phyloP scores from a whole-genome alignment of 2,888 invertebrate genomes.

The Volucella bombylans region DNA sequence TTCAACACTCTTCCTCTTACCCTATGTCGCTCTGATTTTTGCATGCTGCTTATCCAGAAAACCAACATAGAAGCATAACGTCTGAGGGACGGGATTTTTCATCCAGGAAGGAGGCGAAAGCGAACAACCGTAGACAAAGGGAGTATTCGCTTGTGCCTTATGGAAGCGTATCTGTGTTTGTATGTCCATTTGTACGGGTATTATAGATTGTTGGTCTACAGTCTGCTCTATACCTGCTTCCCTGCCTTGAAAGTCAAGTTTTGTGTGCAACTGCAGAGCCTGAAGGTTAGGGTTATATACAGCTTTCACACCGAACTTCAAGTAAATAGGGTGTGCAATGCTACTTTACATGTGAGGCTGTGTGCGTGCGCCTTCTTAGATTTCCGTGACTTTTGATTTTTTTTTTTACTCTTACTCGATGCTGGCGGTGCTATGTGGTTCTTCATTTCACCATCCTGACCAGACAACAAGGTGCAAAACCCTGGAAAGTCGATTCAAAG shows the following conservation, averaged over 20 bases:
- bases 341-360: not conserved
- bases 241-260: constrained; percentile 11
- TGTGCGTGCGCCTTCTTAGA: constrained; percentile 39
- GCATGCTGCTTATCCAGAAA: constrained; percentile 42
- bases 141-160: constrained; percentile 54
- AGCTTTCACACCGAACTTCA: constrained; percentile 15
- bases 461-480: constrained; percentile 18
- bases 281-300: constrained; percentile 72
- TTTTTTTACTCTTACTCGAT: constrained; percentile 35
- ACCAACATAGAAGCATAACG: constrained; percentile 6
- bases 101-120: constrained; percentile 58
- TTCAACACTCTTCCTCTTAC: not conserved
- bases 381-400: constrained; percentile 67
- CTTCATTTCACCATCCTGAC: constrained; percentile 20
- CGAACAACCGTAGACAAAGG: constrained; percentile 54
- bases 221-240: constrained; percentile 2
- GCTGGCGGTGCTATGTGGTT: not conserved
- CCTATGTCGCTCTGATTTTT: constrained; percentile 28
- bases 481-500: constrained; percentile 2
- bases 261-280: constrained; percentile 61
- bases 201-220: constrained; percentile 31
- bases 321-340: constrained; percentile 58
- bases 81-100: constrained; percentile 28
- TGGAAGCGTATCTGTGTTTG: constrained; percentile 71
- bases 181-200: constrained; percentile 56